Base-by-base conservation (phyloP, 2,888 invertebrate genomes). In the Atethmia centrago region DNA sequence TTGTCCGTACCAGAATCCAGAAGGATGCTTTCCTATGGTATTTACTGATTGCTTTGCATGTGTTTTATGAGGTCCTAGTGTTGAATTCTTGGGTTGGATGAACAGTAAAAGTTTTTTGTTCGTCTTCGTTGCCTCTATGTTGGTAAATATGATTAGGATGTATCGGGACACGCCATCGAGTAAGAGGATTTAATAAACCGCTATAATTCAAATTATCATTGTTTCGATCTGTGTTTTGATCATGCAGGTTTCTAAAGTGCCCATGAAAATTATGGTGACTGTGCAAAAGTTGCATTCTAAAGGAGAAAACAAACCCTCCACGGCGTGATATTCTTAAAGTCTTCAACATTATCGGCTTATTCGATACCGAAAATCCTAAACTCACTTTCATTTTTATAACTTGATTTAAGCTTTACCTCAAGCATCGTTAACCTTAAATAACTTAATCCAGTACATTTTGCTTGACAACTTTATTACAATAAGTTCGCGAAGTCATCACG, bases 401-500 rank as follows among this genome's bases (percentile, higher is more conserved):
- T 61, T 31, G 40, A 40, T 47, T 49, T 16, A 67, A 71, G 31
- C 62, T 45, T 56, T 9, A 76, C 59, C 51, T 74, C 25, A 45
- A 55, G 40, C 55, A 53, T 78, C 56, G 73, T 79, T 78, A 64
- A 61, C 56, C 25, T 31, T 12, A 42, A 56, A 68, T 59, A 59
- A 70, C 56, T 61, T 56, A 58, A 74, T 62, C 55, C 70, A 61
- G 25, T 62, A 67, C 58, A 73, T 64, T 82, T 63, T n/a, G 71
- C 55, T 65, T 42, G 80, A 71, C 62, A 83, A 75, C 65, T 71
- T 71, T 47, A 71, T 51, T 45, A 63, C 74, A 79, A 74, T 79
- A 79, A 75, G 68, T 82, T 71, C 14, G 58, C 47, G 19, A 69
- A 82, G 81, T 74, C 70, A 58, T 81, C 69, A 83, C 21, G 79